Percentiles rank a stretch among this genome's conserved stretches.
phyloP scores from a whole-genome alignment of 1,140 invertebrate genomes.

The Zaprionus tsacasi region DNA sequence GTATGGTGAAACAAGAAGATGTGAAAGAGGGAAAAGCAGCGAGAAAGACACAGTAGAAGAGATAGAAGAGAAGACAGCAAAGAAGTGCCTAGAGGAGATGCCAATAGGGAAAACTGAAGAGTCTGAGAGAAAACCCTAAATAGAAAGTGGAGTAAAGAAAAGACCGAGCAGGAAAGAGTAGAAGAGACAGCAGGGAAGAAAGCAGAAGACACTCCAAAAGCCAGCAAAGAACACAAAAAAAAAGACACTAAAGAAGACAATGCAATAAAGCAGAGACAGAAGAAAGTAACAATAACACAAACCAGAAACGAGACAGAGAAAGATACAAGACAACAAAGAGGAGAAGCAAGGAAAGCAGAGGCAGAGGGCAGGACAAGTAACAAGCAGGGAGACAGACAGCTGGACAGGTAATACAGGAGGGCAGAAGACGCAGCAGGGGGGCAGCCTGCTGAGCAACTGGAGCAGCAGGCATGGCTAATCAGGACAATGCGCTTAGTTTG shows the following conservation, averaged over 20 bases:
- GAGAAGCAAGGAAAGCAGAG: not conserved
- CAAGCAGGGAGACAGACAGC: not conserved
- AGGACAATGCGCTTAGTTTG: constrained; percentile 45
- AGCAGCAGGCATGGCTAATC: constrained; percentile 43
- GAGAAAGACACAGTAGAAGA: not conserved
- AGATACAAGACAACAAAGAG: not conserved
- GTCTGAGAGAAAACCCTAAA: not conserved
- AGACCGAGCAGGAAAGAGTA: not conserved
- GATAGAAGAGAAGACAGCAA: not conserved
- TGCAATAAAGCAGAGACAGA: not conserved
- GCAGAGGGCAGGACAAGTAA: not conserved
- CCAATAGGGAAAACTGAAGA: not conserved
- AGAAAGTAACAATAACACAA: not conserved
- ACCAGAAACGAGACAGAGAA: not conserved
- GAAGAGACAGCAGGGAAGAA: not conserved
- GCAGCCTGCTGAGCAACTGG: not conserved
- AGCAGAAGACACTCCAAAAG: not conserved
- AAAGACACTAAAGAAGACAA: not conserved
- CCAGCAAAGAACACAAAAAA: not conserved
- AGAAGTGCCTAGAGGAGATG: not conserved
- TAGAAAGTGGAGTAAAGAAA: not conserved
- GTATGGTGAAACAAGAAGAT: not conserved
- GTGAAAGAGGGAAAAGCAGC: not conserved
- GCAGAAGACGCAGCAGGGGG: not conserved
- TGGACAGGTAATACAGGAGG: not conserved